Percentiles rank a stretch among this genome's conserved stretches.
These are phyloP conservation scores for Drosophila antonietae DNA, from an alignment of 2,888 invertebrate genomes.

Conservation along the genomic window DNA sequence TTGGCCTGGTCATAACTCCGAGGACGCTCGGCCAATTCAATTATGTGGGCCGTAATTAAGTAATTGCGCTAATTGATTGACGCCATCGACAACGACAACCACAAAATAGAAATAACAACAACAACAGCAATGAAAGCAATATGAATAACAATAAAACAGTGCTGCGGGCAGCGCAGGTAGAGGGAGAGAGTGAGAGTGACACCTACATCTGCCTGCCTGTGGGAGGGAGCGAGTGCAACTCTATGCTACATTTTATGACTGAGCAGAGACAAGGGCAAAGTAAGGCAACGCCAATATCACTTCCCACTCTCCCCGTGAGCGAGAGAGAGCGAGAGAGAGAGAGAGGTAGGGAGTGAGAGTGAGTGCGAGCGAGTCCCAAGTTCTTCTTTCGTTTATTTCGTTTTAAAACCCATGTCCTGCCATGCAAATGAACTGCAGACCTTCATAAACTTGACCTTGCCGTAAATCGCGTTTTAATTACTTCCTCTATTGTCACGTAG, in stretches of 20 bases:
- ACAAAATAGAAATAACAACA: conserved; percentile 19
- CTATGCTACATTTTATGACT: not conserved
- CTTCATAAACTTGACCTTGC: conserved; percentile 79
- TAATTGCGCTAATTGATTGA: conserved; percentile 79
- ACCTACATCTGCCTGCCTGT: not conserved
- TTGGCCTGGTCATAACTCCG: conserved; percentile 46
- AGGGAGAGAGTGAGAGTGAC: not conserved
- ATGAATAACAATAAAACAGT: conserved; percentile 38
- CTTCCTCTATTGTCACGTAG: conserved; percentile 77
- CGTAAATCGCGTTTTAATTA: conserved; percentile 78
- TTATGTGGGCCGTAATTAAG: conserved; percentile 74
- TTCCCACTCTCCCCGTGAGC: not conserved
- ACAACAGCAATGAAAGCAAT: conserved; percentile 18
- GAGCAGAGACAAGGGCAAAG: not conserved
- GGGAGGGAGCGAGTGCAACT: not conserved
- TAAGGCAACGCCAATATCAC: not conserved
- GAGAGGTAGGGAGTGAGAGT: not conserved
- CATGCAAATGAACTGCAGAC: conserved; percentile 74
- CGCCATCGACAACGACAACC: conserved; percentile 37
- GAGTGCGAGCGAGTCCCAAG: not conserved
- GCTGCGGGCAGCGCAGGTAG: conserved; percentile 35
- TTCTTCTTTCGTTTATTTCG: not conserved
- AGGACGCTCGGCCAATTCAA: conserved; percentile 55
- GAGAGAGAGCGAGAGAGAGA: not conserved
- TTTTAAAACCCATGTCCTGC: conserved; percentile 20